phyloP scores from a whole-genome alignment of 2,888 invertebrate genomes.

The Morpho achilles region DNA sequence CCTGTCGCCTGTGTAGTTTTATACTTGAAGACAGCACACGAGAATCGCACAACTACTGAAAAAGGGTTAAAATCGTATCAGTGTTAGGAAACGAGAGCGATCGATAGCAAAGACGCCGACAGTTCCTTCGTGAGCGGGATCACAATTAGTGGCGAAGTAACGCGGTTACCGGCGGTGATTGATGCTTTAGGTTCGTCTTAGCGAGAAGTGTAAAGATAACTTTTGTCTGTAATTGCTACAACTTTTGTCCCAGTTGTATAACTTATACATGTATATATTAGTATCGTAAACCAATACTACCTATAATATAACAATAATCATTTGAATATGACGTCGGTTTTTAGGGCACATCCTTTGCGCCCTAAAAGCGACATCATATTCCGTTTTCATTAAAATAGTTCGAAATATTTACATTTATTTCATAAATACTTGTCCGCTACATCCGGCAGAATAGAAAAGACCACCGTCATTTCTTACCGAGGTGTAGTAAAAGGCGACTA shows the following conservation, averaged over 20 bases:
- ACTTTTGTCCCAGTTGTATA: constrained; percentile 4
- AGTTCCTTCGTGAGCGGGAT: constrained; percentile 45
- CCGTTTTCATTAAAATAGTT: too few species aligned
- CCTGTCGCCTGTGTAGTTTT: constrained; percentile 39
- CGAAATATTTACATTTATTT: too few species aligned
- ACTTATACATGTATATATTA: background rate
- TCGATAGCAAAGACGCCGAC: constrained; percentile 50
- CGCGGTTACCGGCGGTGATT: constrained; percentile 57
- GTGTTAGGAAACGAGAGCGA: constrained; percentile 35
- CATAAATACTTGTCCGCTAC: too few species aligned
- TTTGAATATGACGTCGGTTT: too few species aligned
- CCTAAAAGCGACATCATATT: too few species aligned
- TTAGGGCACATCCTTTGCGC: too few species aligned
- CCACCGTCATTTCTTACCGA: too few species aligned
- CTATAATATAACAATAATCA: too few species aligned
- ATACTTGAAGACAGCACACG: constrained; percentile 33
- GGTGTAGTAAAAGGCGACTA: too few species aligned
- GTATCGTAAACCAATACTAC: too few species aligned
- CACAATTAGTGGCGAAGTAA: constrained; percentile 65
- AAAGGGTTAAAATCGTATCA: constrained; percentile 43
- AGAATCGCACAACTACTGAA: constrained; percentile 53
- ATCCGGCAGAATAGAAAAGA: too few species aligned
- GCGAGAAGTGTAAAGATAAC: constrained; percentile 18
- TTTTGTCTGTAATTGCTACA: constrained; percentile 4
- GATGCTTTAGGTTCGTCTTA: constrained; percentile 37